Evolutionary conservation across 2,888 invertebrate species (phyloP), one percentile per base, ranked within the genome.

Genomic region (Callosobruchus maculatus): DNA sequence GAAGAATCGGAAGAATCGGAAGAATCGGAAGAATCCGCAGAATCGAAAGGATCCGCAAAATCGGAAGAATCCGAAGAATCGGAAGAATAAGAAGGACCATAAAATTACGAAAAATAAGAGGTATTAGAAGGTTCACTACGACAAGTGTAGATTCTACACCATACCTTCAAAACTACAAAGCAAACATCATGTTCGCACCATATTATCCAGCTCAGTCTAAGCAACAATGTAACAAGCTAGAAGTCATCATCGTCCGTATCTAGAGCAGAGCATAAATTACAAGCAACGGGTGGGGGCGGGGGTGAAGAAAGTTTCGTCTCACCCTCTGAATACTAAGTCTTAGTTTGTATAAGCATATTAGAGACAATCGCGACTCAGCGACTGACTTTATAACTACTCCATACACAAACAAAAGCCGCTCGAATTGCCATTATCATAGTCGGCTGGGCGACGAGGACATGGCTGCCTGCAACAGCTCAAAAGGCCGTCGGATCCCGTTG

Each of bases 341-440:
- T 82, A 83, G 83, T 84, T 85, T 84, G 84, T 85, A 84, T 84
- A 84, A 85, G 84, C 84, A 84, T 84, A 85, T 85, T 84, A 85
- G 83, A 82, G 78, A 83, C 83, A 85, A 84, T 84, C 84, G 82
- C 81, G 79, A 82, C 49, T 49, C 49, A 49, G 49, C 80, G 78
- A 80, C 82, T 81, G 83, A 83, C 83, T 83, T 84, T 82, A 82
- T 83, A 84, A 83, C 82, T 82, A 83, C 82, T 82, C 73, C 72
- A 72, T 72, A 76, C 73, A 75, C 74, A 75, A 74, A 74, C 49
- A 49, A 49, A 49, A 49, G 49, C 49, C 30, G 67, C 13, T 67
- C 22, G 26, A 71, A 71, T 71, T n/a, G 71, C 71, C 68, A 71
- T 71, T 49, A 49, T 49, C 49, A 49, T 49, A 49, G 49, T 49